Percentiles rank a stretch among this genome's conserved stretches.
These are phyloP conservation scores for Centropus unirufus DNA, from an alignment of 2,113 vertebrate genomes.

Conservation along the genomic window DNA sequence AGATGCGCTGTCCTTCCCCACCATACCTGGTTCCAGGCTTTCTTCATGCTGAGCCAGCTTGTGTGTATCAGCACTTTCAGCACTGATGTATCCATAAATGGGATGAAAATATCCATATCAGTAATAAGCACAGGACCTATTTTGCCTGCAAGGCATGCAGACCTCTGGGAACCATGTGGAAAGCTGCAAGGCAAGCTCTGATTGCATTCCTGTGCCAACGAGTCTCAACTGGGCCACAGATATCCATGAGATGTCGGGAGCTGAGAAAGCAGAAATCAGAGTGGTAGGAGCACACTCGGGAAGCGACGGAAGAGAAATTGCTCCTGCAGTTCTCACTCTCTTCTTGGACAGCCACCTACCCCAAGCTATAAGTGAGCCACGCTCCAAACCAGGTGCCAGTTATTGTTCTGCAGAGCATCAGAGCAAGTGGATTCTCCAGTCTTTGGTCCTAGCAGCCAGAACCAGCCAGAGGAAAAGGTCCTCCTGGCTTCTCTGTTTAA, in stretches of 20 bases:
- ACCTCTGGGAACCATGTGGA: background rate
- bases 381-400: background rate
- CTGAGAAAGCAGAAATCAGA: background rate
- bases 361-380: background rate
- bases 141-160: background rate
- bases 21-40: background rate
- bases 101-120: background rate
- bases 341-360: background rate
- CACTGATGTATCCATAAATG: background rate
- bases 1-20: background rate
- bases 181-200: constrained; percentile 17
- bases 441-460: background rate
- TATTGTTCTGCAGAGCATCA: background rate
- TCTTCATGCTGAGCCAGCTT: background rate
- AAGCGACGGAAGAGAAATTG: background rate
- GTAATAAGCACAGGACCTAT: background rate
- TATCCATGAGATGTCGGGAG: background rate
- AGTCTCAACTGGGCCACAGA: background rate
- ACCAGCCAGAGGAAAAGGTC: background rate
- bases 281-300: background rate
- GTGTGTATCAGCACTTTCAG: background rate
- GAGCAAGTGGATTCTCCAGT: background rate
- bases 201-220: background rate
- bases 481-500: background rate
- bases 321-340: background rate